A percentile compares a stretch with the other conserved stretches of the same genome.
phyloP scores from a whole-genome alignment of 1,140 invertebrate species.

The Diachasma alloeum region DNA sequence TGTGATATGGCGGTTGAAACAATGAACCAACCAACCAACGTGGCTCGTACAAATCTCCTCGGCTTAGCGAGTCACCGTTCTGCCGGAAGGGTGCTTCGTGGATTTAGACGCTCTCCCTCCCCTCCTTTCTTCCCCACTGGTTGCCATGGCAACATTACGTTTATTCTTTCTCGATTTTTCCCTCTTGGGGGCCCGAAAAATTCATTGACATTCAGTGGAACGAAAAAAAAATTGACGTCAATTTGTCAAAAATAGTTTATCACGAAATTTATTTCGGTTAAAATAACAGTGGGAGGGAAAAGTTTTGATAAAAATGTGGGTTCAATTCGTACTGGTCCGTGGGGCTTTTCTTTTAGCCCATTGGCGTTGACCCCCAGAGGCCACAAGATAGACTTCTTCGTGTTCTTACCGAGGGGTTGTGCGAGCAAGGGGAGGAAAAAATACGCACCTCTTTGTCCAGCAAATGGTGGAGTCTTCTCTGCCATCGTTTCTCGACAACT shows the following conservation, averaged over 20 bases:
- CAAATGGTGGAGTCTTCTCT: neutral
- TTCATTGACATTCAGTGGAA: neutral
- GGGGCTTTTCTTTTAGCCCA: neutral
- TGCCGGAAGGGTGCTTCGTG: constrained; percentile 19
- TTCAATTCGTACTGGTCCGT: neutral
- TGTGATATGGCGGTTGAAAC: constrained; percentile 19
- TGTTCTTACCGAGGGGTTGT: neutral
- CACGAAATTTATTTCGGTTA: neutral
- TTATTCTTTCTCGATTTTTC: neutral
- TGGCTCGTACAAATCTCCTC: constrained; percentile 18
- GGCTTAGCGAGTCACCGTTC: constrained; percentile 16
- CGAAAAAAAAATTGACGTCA: neutral
- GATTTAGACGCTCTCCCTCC: constrained; percentile 11
- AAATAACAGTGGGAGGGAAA: neutral
- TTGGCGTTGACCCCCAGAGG: constrained; percentile 1
- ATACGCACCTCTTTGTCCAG: neutral
- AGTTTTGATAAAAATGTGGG: neutral
- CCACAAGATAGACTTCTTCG: neutral
- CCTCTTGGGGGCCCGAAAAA: neutral
- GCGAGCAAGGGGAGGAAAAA: neutral
- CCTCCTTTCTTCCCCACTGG: neutral
- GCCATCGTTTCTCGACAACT: neutral
- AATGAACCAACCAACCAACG: constrained; percentile 31
- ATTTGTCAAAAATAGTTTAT: neutral
- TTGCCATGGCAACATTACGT: constrained; percentile 24